phyloP scores from a whole-genome alignment of 2,888 invertebrate species.

The Nephrotoma appendiculata region DNA sequence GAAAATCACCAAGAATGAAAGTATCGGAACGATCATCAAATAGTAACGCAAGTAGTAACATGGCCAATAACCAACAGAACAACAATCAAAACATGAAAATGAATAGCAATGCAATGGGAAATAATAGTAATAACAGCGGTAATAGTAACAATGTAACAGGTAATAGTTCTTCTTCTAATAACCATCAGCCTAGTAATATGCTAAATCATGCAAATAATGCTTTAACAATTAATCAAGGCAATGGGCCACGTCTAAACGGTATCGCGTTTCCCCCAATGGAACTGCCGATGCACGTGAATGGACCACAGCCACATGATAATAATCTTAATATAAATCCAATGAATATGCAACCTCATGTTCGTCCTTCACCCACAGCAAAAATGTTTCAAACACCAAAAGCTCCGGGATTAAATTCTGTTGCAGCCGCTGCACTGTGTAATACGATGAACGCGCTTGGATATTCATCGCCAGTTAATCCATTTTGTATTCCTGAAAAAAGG shows the following conservation, averaged over 20 bases:
- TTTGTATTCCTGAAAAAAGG: constrained; percentile 43
- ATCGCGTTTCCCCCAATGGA: constrained; percentile 37
- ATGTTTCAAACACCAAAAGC: constrained; percentile 79
- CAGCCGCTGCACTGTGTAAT: constrained; percentile 47
- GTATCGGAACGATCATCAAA: constrained; percentile 23
- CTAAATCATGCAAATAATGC: constrained; percentile 11
- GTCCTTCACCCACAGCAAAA: constrained; percentile 51
- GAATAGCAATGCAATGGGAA: neutral
- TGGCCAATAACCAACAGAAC: neutral
- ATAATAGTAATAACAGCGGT: constrained; percentile 19
- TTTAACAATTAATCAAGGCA: constrained; percentile 20
- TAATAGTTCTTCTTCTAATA: constrained; percentile 30
- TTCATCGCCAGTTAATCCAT: constrained; percentile 32
- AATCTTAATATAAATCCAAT: constrained; percentile 42
- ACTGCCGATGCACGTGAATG: constrained; percentile 34
- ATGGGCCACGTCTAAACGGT: constrained; percentile 45
- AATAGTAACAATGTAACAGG: constrained; percentile 30
- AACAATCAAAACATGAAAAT: constrained; percentile 11
- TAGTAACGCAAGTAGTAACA: constrained; percentile 11
- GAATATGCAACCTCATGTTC: constrained; percentile 44
- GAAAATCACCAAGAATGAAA: constrained; percentile 60
- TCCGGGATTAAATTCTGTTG: constrained; percentile 38
- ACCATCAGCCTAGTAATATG: constrained; percentile 15
- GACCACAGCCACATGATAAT: constrained; percentile 23
- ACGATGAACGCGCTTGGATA: constrained; percentile 43